Conservation (phyloP, 23 tunicate genomes). For the Halocynthia aurantium region DNA sequence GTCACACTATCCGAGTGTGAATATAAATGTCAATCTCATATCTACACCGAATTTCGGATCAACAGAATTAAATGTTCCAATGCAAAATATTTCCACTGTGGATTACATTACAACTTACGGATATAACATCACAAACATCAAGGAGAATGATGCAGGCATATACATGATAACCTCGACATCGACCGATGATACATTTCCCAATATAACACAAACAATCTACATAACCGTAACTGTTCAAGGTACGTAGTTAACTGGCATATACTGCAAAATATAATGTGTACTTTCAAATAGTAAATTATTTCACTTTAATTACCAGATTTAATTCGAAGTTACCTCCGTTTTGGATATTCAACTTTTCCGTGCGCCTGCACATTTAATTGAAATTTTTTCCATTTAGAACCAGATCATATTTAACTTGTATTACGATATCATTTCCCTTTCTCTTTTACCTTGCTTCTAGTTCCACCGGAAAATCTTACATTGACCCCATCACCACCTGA, state of each 20-base stretch:
- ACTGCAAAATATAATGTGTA: too few species aligned
- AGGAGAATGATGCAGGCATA: neutral
- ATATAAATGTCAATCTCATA: neutral
- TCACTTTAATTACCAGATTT: too few species aligned
- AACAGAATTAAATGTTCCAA: neutral
- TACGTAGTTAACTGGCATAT: neutral
- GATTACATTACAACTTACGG: neutral
- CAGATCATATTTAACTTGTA: too few species aligned
- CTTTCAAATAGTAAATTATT: too few species aligned
- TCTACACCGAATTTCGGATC: neutral
- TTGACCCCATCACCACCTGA: too few species aligned
- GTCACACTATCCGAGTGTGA: neutral
- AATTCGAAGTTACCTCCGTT: too few species aligned
- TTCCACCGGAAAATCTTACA: too few species aligned
- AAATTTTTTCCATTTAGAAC: too few species aligned
- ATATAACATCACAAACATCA: neutral
- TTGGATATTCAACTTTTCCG: too few species aligned
- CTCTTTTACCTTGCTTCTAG: too few species aligned
- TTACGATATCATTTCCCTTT: too few species aligned
- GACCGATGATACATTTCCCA: neutral
- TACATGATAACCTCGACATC: neutral
- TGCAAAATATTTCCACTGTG: neutral
- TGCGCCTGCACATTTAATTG: too few species aligned
- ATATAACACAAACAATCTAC: neutral
- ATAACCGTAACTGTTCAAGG: neutral